Evolutionary conservation across 2,113 vertebrate species (phyloP).

Genomic region (Leuciscus idus): DNA sequence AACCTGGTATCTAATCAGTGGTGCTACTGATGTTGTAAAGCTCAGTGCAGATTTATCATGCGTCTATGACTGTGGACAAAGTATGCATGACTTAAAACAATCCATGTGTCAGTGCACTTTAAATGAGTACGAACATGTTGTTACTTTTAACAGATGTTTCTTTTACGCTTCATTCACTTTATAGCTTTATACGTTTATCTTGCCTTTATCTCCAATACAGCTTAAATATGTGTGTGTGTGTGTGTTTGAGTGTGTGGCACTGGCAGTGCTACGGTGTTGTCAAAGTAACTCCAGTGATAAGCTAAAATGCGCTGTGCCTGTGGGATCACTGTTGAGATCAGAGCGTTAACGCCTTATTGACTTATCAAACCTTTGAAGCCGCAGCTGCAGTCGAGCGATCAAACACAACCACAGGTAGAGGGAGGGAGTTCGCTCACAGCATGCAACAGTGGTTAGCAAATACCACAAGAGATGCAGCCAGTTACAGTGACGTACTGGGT

Average conservation of each 20-base stretch:
- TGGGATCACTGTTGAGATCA: slow-evolving; percentile 21
- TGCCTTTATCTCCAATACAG: not conserved
- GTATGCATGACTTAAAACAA: slow-evolving; percentile 10
- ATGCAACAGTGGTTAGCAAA: slow-evolving; percentile 6
- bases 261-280: not conserved
- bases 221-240: not conserved
- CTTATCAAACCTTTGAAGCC: slow-evolving; percentile 29
- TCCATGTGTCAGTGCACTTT: slow-evolving; percentile 29
- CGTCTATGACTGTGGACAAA: not conserved
- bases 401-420: slow-evolving; percentile 20
- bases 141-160: slow-evolving; percentile 24
- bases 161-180: slow-evolving; percentile 35
- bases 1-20: not conserved
- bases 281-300: slow-evolving; percentile 1
- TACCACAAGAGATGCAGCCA: slow-evolving; percentile 3
- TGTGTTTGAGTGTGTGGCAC: not conserved
- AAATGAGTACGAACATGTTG: slow-evolving; percentile 19
- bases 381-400: slow-evolving; percentile 12
- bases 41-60: not conserved
- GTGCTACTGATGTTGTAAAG: not conserved
- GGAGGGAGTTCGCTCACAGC: not conserved
- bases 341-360: slow-evolving; percentile 33
- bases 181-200: slow-evolving; percentile 6
- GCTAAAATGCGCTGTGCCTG: not conserved
- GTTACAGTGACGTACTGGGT: slow-evolving; percentile 15